Evolutionary conservation across 2,113 vertebrate genomes (phyloP).

Genomic region (Gnathonemus echidnorhynchus): DNA sequence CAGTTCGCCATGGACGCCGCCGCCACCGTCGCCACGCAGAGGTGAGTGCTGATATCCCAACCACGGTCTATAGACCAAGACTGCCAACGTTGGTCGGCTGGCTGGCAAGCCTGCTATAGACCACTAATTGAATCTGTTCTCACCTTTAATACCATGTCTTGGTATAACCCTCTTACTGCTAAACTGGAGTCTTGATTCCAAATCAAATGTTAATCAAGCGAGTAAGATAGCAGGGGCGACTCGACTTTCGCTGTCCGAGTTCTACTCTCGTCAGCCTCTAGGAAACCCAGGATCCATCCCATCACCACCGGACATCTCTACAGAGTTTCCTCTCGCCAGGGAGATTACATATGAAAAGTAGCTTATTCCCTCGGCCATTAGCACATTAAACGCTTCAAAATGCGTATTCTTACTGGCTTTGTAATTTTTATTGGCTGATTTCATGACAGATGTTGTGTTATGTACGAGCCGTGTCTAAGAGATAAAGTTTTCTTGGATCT

Average conservation of each 20-base stretch:
- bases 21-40: slow-evolving; percentile 86
- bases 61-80: background rate
- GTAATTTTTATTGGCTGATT: background rate
- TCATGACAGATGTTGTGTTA: background rate
- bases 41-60: slow-evolving; percentile 49
- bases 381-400: background rate
- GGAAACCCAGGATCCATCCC: background rate
- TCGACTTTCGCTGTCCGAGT: background rate
- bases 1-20: slow-evolving; percentile 94
- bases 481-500: slow-evolving; percentile 15
- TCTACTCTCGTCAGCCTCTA: background rate
- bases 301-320: background rate
- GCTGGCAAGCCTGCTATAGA: background rate
- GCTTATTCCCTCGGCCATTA: background rate
- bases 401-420: background rate
- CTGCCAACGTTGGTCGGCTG: too few relatives aligned
- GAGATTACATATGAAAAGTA: background rate
- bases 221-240: too few relatives aligned
- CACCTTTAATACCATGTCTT: background rate
- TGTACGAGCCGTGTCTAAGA: background rate
- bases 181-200: background rate
- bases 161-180: background rate
- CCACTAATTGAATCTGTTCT: background rate
- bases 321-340: background rate
- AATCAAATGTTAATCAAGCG: background rate